Evolutionary conservation across 2,888 invertebrate genomes (phyloP), one percentile per base, ranked within the genome.

Genomic region (Ferrisia virgata): DNA sequence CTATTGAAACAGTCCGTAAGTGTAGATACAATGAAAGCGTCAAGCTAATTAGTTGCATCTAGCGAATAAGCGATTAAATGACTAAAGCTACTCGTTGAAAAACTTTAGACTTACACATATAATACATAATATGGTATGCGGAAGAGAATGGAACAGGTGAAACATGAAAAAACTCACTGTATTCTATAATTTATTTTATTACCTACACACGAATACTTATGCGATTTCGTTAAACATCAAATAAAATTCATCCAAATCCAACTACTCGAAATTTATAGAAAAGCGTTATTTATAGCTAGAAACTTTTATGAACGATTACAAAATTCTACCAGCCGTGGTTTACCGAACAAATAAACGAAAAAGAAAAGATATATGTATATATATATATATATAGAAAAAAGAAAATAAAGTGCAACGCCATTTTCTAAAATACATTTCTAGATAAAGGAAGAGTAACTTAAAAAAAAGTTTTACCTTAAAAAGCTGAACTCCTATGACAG

Each of bases 401-500:
- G 47, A 53, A 78, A 80, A 58, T 58, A 82, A 76, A 69, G 80
- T 80, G 72, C 53, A 85, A 80, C 82, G 39, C 58, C 28, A 22
- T 58, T 69, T 85, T 79, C 82, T 85, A 84, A 79, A 85, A 40
- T 39, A 78, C 31, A 76, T 76, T 8, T 76, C 72, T 76, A 69
- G 64, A 64, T 6, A 28, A 76, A 76, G 8, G 72, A 76, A 76
- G 72, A 33, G 18, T 36, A 76, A 76, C 72, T 76, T 36, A 11
- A 36, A 64, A 64, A 69, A 69, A 79, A 25, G 11, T 82, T 85
- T 93, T 95, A 98, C 97, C 96, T 99, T 99, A 93, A 99, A 99
- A 90, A 99, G 95, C 92, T 99, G 99, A 88, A 99, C 99, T 92
- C 99, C 99, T 92, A 99, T 99, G 90, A 98, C 98, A 89, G 99